phyloP scores from a whole-genome alignment of 2,797 vertebrate species.

The Adrianichthys oophorus region DNA sequence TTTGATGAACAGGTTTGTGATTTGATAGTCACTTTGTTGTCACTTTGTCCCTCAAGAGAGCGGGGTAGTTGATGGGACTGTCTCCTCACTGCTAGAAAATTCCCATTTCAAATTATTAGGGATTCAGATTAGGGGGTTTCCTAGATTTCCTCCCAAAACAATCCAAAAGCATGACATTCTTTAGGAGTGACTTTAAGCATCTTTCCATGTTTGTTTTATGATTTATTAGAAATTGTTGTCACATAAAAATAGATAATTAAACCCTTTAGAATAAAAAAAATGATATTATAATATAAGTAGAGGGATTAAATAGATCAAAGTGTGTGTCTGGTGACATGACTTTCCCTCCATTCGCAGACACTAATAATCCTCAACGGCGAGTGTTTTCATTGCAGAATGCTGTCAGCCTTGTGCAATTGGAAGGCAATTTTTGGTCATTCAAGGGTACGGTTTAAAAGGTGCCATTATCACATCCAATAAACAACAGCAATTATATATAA shows the following conservation, averaged over 20 bases:
- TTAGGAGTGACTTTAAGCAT: no score
- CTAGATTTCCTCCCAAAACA: no score
- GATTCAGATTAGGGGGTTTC: no score
- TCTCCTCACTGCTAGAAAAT: no score
- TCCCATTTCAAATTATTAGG: no score
- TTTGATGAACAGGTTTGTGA: neutral
- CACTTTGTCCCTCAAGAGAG: neutral
- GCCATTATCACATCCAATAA: constrained; percentile 71
- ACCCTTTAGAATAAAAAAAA: no score
- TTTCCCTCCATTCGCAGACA: constrained; percentile 22
- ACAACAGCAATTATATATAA: constrained; percentile 70
- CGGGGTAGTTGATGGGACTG: no score
- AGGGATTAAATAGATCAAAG: constrained; percentile 1
- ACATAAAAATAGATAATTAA: no score
- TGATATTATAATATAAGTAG: neutral
- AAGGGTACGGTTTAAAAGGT: constrained; percentile 60
- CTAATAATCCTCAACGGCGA: constrained; percentile 18
- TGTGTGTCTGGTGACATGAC: constrained; percentile 16
- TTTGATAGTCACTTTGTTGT: neutral
- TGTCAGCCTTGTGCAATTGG: constrained; percentile 69
- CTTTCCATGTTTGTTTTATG: no score
- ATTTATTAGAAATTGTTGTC: no score
- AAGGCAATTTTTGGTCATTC: constrained; percentile 65
- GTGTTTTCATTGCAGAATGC: constrained; percentile 18
- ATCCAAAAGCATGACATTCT: no score